A percentile compares a stretch with the other conserved stretches of the same genome.
These are phyloP conservation scores for Bradypus variegatus DNA, from an alignment of 2,797 vertebrate genomes.

Conservation along the genomic window DNA sequence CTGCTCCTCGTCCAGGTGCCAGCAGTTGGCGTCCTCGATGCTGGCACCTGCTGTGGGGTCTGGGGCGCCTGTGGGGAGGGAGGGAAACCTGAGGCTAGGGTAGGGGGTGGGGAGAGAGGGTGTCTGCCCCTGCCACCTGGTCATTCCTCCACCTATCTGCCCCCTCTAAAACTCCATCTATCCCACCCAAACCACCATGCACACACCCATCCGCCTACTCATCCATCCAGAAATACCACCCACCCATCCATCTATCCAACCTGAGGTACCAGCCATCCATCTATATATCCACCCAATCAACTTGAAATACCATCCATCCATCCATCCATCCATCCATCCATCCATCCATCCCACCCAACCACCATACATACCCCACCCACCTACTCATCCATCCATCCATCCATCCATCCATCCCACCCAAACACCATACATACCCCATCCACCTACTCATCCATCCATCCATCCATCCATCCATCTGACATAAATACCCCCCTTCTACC, in stretches of 20 bases:
- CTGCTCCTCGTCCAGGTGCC: constrained; percentile 76
- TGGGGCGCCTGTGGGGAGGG: constrained; percentile 65
- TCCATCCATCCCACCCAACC: neutral
- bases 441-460: no score
- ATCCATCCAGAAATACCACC: no score
- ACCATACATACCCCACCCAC: neutral
- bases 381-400: neutral
- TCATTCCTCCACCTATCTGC: neutral
- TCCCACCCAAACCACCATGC: neutral
- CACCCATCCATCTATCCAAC: neutral
- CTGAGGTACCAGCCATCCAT: no score
- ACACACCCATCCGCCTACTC: no score
- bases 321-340: no score
- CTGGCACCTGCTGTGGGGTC: constrained; percentile 73
- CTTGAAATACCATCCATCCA: neutral
- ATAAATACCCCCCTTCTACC: rapidly evolving
- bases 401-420: neutral
- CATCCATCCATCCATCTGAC: neutral
- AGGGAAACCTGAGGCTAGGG: neutral
- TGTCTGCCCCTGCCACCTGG: neutral
- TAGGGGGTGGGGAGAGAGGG: no score
- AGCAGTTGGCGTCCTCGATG: constrained; percentile 75
- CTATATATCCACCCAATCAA: no score
- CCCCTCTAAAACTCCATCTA: neutral
- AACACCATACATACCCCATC: neutral